Conservation (phyloP, 92 coral and sea anemone genomes). For the Plumapathes pennacea region DNA sequence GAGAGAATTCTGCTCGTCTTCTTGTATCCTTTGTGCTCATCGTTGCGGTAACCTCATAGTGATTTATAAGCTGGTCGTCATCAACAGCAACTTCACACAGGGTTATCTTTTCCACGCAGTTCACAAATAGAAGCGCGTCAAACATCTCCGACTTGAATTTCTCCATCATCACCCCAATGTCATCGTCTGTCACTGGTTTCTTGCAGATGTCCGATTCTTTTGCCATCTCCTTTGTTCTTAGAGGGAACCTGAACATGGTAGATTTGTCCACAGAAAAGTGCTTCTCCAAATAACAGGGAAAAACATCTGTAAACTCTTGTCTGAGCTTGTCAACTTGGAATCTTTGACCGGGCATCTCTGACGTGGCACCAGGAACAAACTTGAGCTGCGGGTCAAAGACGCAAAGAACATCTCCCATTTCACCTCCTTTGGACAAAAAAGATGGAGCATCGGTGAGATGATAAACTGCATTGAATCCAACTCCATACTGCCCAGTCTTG, state of each 20-base stretch:
- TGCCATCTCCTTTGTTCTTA: constrained; percentile 42
- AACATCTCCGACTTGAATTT: constrained; percentile 45
- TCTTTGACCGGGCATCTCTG: constrained; percentile 40
- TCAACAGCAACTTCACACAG: constrained; percentile 35
- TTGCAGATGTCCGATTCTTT: constrained; percentile 37
- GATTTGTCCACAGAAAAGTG: constrained; percentile 44
- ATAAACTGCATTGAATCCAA: constrained; percentile 92
- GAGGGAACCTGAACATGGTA: constrained; percentile 67
- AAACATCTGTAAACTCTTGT: constrained; percentile 38
- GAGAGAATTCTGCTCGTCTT: constrained; percentile 43
- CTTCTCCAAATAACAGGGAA: constrained; percentile 58
- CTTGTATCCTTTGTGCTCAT: constrained; percentile 34
- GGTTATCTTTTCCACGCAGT: constrained; percentile 52
- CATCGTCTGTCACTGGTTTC: constrained; percentile 4
- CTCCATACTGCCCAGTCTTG: constrained; percentile 93
- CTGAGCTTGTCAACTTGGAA: constrained; percentile 9
- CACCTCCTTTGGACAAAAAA: constrained; percentile 57
- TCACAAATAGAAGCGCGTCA: constrained; percentile 61
- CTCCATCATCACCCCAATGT: constrained; percentile 24
- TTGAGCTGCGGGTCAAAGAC: constrained; percentile 71
- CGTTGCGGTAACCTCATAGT: constrained; percentile 32
- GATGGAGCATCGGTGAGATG: constrained; percentile 85
- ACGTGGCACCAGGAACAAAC: constrained; percentile 50
- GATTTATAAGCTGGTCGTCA: constrained; percentile 13
- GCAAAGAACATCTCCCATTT: constrained; percentile 64